Evolutionary conservation across 2,113 vertebrate species (phyloP).

Genomic region (Neotoma lepida): DNA sequence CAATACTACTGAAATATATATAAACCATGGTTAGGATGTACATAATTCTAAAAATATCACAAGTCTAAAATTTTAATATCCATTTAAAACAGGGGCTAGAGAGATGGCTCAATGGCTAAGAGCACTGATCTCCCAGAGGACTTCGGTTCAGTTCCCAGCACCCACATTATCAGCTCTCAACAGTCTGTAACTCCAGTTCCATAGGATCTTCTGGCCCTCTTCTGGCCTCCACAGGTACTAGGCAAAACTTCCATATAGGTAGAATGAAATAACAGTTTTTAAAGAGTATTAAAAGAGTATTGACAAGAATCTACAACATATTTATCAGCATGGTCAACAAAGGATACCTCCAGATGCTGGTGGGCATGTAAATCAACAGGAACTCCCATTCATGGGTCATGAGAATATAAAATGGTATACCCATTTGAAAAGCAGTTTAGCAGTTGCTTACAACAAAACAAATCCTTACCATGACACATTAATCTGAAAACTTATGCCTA

Average conservation of each 20-base stretch:
- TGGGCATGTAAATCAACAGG: background rate
- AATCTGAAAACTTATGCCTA: background rate
- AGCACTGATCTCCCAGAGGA: background rate
- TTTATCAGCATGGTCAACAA: background rate
- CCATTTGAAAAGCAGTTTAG: background rate
- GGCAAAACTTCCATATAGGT: background rate
- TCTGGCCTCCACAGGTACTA: background rate
- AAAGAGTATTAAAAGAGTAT: background rate
- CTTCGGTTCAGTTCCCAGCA: background rate
- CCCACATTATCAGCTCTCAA: background rate
- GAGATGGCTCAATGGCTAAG: background rate
- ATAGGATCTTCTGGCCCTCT: background rate
- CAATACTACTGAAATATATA: background rate
- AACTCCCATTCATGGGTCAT: background rate
- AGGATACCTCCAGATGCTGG: rapidly evolving
- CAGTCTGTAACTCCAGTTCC: background rate
- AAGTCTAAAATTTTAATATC: background rate
- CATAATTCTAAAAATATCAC: background rate
- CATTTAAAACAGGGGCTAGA: background rate
- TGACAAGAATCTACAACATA: background rate
- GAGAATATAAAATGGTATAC: background rate
- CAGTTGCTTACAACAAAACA: background rate
- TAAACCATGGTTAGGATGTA: background rate
- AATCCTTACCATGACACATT: background rate
- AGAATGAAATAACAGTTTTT: background rate